These are phyloP conservation scores for Corythucha ciliata DNA, from an alignment of 2,888 invertebrate species.

Conservation along the genomic window DNA sequence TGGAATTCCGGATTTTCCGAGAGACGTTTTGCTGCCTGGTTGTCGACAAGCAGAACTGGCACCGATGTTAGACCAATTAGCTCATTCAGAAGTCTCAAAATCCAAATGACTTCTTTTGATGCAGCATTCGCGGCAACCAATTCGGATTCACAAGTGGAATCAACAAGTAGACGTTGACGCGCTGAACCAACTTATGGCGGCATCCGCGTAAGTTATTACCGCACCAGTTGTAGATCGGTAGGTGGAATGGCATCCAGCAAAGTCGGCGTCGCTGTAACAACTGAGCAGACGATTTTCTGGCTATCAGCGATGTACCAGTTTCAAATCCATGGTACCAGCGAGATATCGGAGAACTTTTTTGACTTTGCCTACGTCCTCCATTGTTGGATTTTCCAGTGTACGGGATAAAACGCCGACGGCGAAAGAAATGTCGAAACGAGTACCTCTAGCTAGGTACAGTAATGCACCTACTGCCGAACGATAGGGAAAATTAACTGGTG, in stretches of 20 bases:
- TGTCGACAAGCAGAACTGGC: too few relatives aligned
- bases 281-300: conserved; percentile 15
- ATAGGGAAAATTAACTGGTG: conserved; percentile 15
- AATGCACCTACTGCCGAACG: conserved; percentile 11
- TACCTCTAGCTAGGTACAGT: conserved; percentile 13
- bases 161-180: conserved; percentile 8
- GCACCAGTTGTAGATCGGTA: conserved; percentile 15
- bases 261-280: conserved; percentile 20
- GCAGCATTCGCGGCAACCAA: too few relatives aligned
- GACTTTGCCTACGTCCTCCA: conserved; percentile 5
- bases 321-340: conserved; percentile 16
- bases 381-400: conserved; percentile 11
- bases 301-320: conserved; percentile 10
- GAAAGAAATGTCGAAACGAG: conserved; percentile 15
- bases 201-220: conserved; percentile 10
- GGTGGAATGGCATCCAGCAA: conserved; percentile 18
- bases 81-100: too few relatives aligned
- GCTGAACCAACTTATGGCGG: conserved; percentile 12
- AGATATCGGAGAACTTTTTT: conserved; percentile 12
- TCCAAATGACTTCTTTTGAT: too few relatives aligned
- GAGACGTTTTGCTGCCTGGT: too few relatives aligned
- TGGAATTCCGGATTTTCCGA: too few relatives aligned
- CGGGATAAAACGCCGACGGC: conserved; percentile 12
- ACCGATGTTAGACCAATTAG: too few relatives aligned
- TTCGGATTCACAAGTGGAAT: conserved; percentile 13